Conservation (phyloP, 2,113 vertebrate genomes). For the Apaloderma vittatum region DNA sequence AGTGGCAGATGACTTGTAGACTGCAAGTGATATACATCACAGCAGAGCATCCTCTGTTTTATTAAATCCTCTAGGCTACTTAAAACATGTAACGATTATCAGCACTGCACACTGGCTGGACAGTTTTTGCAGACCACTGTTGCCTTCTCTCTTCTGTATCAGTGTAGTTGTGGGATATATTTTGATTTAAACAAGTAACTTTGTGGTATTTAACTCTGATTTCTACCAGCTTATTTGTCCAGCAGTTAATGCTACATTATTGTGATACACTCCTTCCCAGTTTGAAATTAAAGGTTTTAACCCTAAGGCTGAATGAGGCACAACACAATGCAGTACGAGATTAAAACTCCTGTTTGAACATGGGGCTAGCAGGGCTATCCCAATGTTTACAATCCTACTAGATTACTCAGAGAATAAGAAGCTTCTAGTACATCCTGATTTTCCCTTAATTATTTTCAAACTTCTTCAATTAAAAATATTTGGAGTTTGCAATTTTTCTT, state of each 20-base stretch:
- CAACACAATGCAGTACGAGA: neutral
- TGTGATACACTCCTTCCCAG: neutral
- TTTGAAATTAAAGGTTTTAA: neutral
- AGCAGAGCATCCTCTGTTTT: neutral
- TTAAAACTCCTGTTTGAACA: neutral
- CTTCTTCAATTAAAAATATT: neutral
- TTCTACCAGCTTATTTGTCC: neutral
- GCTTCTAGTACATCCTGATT: neutral
- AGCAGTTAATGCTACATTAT: neutral
- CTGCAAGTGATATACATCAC: fast-evolving
- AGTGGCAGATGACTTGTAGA: neutral
- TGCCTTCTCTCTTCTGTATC: neutral
- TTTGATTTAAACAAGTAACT: neutral
- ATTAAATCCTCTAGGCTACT: neutral
- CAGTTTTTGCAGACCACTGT: neutral
- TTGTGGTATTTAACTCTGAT: neutral
- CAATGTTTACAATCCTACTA: neutral
- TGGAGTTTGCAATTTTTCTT: neutral
- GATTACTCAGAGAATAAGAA: neutral
- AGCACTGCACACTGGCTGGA: neutral
- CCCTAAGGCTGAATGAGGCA: neutral
- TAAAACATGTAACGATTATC: neutral
- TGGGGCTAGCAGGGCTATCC: neutral
- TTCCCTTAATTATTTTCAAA: neutral
- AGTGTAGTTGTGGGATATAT: neutral